These are phyloP conservation scores for Embidobia sp. DNA, from an alignment of 2,888 invertebrate species.

Conservation along the genomic window DNA sequence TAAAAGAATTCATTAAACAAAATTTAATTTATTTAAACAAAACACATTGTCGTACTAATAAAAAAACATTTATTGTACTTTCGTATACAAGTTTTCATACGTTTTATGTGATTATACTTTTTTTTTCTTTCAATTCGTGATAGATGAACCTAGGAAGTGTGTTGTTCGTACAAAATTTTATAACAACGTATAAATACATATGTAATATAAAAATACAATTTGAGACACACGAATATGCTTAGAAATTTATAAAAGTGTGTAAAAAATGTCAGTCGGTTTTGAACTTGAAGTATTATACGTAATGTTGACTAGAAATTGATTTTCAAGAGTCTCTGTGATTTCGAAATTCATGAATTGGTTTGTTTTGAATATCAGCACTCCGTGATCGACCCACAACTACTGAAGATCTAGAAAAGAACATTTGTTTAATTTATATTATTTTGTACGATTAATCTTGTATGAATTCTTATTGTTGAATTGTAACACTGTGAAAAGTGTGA, in stretches of 20 bases:
- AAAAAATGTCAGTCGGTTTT: conserved; percentile 2
- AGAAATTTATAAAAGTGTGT: conserved; percentile 7
- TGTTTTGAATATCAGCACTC: conserved; percentile 55
- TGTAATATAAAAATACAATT: no score
- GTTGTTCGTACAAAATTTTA: no score
- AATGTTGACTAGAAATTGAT: neutral
- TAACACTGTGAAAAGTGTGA: no score
- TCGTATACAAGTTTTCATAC: neutral
- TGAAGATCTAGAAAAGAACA: conserved; percentile 60
- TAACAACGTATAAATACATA: no score
- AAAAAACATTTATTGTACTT: conserved; percentile 3
- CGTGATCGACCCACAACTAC: conserved; percentile 40
- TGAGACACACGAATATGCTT: neutral
- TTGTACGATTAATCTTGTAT: neutral
- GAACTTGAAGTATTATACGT: neutral
- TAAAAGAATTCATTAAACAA: neutral
- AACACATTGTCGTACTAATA: neutral
- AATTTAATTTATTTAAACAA: neutral
- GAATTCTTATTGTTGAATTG: no score
- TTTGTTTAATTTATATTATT: conserved; percentile 19
- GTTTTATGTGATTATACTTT: neutral
- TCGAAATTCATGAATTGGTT: conserved; percentile 51
- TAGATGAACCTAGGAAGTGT: no score
- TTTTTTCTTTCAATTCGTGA: neutral
- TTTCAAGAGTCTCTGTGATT: conserved; percentile 44